Evolutionary conservation across 2,888 invertebrate species (phyloP), one percentile per base, ranked within the genome.

Genomic region (Elgonia sp.): DNA sequence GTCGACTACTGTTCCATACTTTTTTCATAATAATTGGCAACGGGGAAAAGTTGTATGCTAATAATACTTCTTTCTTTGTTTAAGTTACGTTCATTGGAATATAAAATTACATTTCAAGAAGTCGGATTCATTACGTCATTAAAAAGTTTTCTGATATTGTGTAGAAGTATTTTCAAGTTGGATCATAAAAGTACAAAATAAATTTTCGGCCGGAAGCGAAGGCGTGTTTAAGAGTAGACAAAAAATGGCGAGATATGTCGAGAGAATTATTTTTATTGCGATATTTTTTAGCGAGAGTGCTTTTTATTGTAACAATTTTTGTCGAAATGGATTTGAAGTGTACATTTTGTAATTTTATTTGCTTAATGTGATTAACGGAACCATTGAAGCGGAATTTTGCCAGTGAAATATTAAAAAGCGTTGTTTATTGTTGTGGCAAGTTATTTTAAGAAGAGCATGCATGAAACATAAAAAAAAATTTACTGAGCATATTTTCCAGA

Each of bases 111-210:
- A 76, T 40, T 67, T 67, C 14, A 65, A 60, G 50, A 29, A 55
- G 50, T 40, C 14, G 40, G n/a, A 79, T 69, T 57, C 69, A 57
- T 79, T 79, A 79, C 67, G 55, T 67, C 55, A 42, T 67, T 79
- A 55, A 40, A 65, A 79, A 77, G 77, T 77, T 77, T 76, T 7
- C 20, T 42, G 67, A 37, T 67, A 55, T 67, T 67, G 42, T 39
- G 55, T 21, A 21, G 20, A 39, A 55, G 77, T 79, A 55, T 65
- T 76, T 65, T 40, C 57, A 67, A 67, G 67, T 79, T 79, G 55
- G 67, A 57, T 57, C 40, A 57, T 67, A 79, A 79, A 79, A 79
- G 65, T 46, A 62, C 20, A 63, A 67, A 77, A 65, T 77, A 77
- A 65, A 77, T 29, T 79, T 79, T 67, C 12, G 42, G n/a, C 67